A percentile compares a stretch with the other conserved stretches of the same genome.
Conservation (phyloP, 2,113 vertebrate genomes). For the Otis tarda region DNA sequence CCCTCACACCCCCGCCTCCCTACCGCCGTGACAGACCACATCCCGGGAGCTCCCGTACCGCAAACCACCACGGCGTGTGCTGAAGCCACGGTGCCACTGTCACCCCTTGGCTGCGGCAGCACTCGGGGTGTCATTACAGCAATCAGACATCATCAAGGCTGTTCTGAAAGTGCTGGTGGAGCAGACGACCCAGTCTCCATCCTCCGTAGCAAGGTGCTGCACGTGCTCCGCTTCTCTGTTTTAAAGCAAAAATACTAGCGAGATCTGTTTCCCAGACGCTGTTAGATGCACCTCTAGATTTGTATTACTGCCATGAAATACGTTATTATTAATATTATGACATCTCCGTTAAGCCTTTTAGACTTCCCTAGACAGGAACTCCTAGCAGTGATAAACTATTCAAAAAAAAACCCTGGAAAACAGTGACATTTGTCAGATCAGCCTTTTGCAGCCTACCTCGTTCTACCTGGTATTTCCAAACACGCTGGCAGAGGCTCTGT, state of each 20-base stretch:
- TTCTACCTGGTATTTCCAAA: background rate
- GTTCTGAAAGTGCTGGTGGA: accelerated
- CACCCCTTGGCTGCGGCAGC: background rate
- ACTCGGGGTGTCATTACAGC: background rate
- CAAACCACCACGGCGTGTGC: accelerated
- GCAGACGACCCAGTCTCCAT: accelerated
- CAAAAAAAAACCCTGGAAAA: too few species aligned
- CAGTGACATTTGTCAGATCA: too few species aligned
- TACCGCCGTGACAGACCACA: background rate
- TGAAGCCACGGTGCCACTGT: accelerated
- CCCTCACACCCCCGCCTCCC: background rate
- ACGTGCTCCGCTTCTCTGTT: background rate
- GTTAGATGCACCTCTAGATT: background rate
- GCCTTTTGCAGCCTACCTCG: background rate
- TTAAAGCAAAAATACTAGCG: background rate
- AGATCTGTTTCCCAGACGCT: accelerated
- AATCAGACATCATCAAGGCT: background rate
- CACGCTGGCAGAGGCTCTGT: background rate
- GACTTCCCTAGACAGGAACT: background rate
- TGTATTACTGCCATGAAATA: background rate
- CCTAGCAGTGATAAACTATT: background rate
- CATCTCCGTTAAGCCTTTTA: background rate
- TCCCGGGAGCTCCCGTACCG: accelerated
- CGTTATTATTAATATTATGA: background rate
- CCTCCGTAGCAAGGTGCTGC: background rate